Base-by-base conservation (phyloP, 2,797 vertebrate species). In the Tenualosa ilisha region DNA sequence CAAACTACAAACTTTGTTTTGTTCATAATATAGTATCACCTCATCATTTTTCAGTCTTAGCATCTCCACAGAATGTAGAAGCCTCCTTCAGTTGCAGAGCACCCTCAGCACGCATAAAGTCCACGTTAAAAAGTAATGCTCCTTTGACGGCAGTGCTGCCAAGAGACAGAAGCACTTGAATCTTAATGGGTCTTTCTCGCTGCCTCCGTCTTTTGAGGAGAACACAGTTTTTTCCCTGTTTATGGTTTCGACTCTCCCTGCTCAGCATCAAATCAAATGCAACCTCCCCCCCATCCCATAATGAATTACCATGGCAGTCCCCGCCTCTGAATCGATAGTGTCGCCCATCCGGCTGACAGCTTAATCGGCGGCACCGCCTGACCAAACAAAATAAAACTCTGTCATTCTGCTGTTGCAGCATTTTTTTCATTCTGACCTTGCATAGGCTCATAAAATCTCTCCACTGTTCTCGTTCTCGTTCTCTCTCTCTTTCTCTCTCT, bases 331-430 rank as follows among this genome's bases (percentile, higher is more conserved):
- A 94, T 94, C 92, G 90, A 93, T 95, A 92, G 86, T 81, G 91
- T 90, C 91, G 72, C 90, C 89, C 83, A 86, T 90, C 92, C 88
- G 85, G 91, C 91, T 92, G 93, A 94, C 92, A 90, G 90, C 91
- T 95, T 94, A 93, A 94, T 94, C 88, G 83, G 88, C 90, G 88
- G 83, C 87, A 89, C 89, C 87, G 91, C 91, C 92, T 91, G 92
- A 94, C 90, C 92, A 89, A 88, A 94, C 92, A 93, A 93, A 94
- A 94, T 93, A 92, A 93, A 93, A 91, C 56, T 51, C 81, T 40
- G 87, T 87, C 68, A 86, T 91, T 91, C 86, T 93, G 93, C 93
- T 89, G 84, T 83, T 61, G 87, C 85, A 91, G 92, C 92, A 91
- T 56, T 26, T 82, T 51, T 54, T 82, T 49, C 51, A 79, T 81